Conservation (phyloP, 1,140 invertebrate genomes). For the Drosophila nebulosa region DNA sequence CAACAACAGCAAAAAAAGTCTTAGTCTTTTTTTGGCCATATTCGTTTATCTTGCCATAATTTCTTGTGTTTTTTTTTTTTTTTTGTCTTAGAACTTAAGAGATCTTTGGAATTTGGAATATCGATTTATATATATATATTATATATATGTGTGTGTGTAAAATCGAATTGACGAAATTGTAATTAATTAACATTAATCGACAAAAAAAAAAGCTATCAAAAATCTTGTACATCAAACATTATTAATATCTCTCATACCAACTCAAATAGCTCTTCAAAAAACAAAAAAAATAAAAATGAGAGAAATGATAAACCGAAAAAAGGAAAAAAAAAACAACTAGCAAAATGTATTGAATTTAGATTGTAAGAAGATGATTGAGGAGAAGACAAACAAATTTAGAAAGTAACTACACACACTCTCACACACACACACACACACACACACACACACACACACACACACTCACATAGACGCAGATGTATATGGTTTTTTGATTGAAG, state of each 20-base stretch:
- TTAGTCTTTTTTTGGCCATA: constrained; percentile 2
- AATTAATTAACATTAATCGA: neutral
- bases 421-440: neutral
- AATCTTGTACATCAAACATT: constrained; percentile 8
- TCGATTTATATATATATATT: constrained; percentile 7
- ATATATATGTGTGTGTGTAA: constrained; percentile 9
- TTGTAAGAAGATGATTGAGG: neutral
- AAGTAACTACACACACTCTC: neutral
- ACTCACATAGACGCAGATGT: neutral
- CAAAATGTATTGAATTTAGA: constrained; percentile 34
- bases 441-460: neutral
- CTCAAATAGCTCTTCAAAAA: constrained; percentile 63
- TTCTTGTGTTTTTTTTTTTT: neutral
- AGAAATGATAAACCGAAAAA: constrained; percentile 16
- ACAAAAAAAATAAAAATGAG: too few relatives aligned
- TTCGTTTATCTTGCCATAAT: too few relatives aligned
- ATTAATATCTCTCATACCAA: constrained; percentile 17
- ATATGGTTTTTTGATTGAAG: neutral
- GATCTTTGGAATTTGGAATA: constrained; percentile 22
- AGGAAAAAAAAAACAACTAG: constrained; percentile 5
- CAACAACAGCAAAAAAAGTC: constrained; percentile 15
- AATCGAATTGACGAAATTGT: neutral
- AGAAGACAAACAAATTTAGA: constrained; percentile 1
- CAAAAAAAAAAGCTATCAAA: neutral
- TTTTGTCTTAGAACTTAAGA: neutral